Base-by-base conservation (phyloP, 2,113 vertebrate genomes). In the Aphyosemion australe region DNA sequence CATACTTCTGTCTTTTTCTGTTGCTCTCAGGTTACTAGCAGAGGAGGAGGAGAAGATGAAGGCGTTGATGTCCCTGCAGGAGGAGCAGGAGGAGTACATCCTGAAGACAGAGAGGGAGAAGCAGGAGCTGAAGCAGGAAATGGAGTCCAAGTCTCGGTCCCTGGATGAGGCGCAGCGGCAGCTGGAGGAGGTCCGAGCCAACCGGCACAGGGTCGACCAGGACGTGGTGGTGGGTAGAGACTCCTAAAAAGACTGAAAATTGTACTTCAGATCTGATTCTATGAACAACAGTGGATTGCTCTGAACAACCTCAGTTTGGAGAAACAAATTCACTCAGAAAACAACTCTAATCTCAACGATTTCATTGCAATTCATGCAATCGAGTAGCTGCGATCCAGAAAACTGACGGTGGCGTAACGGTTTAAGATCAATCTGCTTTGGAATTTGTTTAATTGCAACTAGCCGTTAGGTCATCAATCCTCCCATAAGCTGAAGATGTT, bases 21-120 rank as follows among this genome's bases (percentile, higher is more conserved):
- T 46, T 69, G 11, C 52, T 12, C 65, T 8, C 77, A 99, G 97
- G 72, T 89, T 99, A 51, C 84, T 99, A 79, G 87, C 93, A 11
- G 96, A 99, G 76, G 97, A 99, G 66, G 96, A 98, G 86, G 95
- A 97, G 78, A 97, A 96, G 59, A 91, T 98, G 87, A 96, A 94
- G 88, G 84, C 94, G 57, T 65, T 98, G 77, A 93, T 98, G 93
- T 46, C 79, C 64, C 91, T 99, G 84, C 96, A 96, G 84, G 95
- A 98, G 75, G 95, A 97, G 50, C 97, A 99, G 76, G 95, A 97
- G 78, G 94, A 96, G 73, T 96, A 95, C 67, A 96, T 98, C 32
- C 90, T 94, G 70, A 94, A 88, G 73, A 94, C 96, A 0, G 94
- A 97, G 83, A 89, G 88, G 71, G 96, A 99, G 89, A 97, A 97